Percentiles rank a stretch among this genome's conserved stretches.
Evolutionary conservation across 2,888 invertebrate genomes (phyloP).

Genomic region (Strigamia maritima): DNA sequence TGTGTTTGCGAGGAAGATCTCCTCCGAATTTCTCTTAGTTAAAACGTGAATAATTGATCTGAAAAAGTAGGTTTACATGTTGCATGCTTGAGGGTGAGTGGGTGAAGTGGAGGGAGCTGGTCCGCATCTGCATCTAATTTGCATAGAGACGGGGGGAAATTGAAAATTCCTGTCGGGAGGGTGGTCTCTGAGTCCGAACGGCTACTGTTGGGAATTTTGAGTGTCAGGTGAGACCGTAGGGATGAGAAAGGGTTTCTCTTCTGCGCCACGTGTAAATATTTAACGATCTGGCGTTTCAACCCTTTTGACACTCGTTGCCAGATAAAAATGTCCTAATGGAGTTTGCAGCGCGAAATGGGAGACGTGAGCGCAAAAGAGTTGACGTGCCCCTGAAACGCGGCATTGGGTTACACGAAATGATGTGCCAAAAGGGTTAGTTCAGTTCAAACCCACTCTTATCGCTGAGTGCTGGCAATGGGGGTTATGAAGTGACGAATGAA

Average conservation of each 20-base stretch:
- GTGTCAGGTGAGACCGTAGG: constrained; percentile 16
- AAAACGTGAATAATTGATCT: constrained; percentile 40
- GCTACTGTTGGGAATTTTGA: constrained; percentile 24
- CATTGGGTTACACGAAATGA: background rate
- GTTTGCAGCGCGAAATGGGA: background rate
- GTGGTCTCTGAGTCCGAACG: constrained; percentile 12
- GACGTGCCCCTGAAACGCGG: background rate
- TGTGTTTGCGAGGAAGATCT: background rate
- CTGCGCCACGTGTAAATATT: background rate
- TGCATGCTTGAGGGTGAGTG: constrained; percentile 6
- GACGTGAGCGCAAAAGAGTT: background rate
- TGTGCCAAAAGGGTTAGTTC: background rate
- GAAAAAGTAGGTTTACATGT: constrained; percentile 39
- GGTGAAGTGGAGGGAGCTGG: background rate
- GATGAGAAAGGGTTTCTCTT: constrained; percentile 20
- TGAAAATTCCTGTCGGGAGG: constrained; percentile 38
- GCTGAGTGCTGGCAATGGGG: background rate
- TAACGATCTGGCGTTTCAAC: constrained; percentile 26
- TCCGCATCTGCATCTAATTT: constrained; percentile 37
- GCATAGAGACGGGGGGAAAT: constrained; percentile 36
- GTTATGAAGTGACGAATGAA: background rate
- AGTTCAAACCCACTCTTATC: background rate
- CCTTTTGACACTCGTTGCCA: constrained; percentile 29
- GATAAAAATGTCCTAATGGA: constrained; percentile 29
- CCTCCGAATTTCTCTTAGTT: constrained; percentile 27